Conservation (phyloP, 2,797 vertebrate species). For the Platyrinchus mystaceus region DNA sequence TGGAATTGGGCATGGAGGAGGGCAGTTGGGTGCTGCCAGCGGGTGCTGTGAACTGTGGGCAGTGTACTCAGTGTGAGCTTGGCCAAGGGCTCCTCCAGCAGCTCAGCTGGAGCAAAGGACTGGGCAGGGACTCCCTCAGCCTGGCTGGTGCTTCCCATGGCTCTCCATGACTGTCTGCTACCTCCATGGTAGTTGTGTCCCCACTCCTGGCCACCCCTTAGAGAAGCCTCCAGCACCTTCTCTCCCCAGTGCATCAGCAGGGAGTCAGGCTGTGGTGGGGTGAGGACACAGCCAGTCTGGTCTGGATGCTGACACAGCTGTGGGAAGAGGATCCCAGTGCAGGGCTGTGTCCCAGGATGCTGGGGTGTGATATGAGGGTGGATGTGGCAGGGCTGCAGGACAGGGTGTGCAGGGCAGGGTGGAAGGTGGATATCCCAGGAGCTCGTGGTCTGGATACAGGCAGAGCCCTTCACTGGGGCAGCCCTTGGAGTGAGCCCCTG, state of each 20-base stretch:
- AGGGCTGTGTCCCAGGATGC: neutral
- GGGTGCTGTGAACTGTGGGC: neutral
- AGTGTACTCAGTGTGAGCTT: rapidly evolving
- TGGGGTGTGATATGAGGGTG: neutral
- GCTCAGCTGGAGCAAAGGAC: neutral
- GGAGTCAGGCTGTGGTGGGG: neutral
- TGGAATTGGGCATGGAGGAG: neutral
- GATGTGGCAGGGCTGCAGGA: neutral
- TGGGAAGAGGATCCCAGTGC: neutral
- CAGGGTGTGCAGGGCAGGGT: rapidly evolving
- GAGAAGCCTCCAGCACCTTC: neutral
- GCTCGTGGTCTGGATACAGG: neutral
- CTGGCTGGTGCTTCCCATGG: neutral
- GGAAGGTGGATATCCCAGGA: neutral
- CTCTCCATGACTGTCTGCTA: neutral
- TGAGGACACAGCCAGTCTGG: neutral
- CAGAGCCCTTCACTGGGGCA: neutral
- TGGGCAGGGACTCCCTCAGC: neutral
- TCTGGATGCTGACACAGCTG: neutral
- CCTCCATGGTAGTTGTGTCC: rapidly evolving
- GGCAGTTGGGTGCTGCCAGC: neutral
- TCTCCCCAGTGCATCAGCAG: neutral
- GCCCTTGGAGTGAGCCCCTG: neutral
- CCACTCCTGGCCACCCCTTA: neutral
- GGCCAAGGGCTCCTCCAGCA: neutral